These are phyloP conservation scores for Acromyrmex echinatior DNA, from an alignment of 1,140 invertebrate genomes.

Conservation along the genomic window DNA sequence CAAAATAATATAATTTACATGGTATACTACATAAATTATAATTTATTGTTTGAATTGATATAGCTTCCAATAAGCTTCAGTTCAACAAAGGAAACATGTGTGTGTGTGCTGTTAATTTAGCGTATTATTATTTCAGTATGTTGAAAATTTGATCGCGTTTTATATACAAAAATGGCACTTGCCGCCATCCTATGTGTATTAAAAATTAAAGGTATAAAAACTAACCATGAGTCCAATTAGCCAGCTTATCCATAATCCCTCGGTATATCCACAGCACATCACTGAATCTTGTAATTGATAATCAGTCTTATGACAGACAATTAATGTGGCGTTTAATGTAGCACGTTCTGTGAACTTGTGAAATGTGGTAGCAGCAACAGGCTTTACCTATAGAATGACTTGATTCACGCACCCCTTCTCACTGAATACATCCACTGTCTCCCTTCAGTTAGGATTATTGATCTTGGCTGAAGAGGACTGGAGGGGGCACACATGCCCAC, in stretches of 20 bases:
- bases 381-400: conserved; percentile 83
- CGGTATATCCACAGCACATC: conserved; percentile 81
- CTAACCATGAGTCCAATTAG: conserved; percentile 83
- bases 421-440: conserved; percentile 70
- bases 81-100: conserved; percentile 1
- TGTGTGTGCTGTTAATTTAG: background rate
- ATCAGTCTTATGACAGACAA: conserved; percentile 58
- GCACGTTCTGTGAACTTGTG: conserved; percentile 41
- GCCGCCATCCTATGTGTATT: background rate
- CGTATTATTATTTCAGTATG: background rate
- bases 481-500: conserved; percentile 76
- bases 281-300: conserved; percentile 74
- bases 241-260: conserved; percentile 84
- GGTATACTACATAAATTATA: background rate
- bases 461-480: conserved; percentile 79
- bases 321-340: conserved; percentile 59
- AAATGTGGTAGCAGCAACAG: conserved; percentile 83
- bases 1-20: conserved; percentile 20
- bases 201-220: conserved; percentile 54
- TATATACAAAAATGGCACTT: conserved; percentile 40
- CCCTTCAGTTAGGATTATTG: conserved; percentile 84
- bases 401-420: conserved; percentile 80
- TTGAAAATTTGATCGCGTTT: background rate
- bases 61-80: background rate
- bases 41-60: conserved; percentile 1